Percentiles rank a stretch among this genome's conserved stretches.
Evolutionary conservation across 2,797 vertebrate species (phyloP).

Genomic region (Merluccius polli): DNA sequence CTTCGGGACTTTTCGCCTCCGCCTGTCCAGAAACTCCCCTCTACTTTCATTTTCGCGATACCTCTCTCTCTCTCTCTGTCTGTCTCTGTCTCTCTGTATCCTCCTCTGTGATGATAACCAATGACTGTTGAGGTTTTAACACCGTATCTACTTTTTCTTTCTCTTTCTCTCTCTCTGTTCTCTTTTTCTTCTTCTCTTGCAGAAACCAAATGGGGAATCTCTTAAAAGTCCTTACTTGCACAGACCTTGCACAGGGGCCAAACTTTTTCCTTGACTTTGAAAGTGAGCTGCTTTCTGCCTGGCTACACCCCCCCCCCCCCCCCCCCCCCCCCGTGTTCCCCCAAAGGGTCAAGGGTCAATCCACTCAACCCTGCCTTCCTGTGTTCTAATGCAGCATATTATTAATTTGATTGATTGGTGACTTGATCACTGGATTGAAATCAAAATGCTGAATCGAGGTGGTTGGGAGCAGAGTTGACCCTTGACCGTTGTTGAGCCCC

Average conservation of each 20-base stretch:
- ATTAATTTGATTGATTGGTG: constrained; percentile 32
- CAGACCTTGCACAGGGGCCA: constrained; percentile 92
- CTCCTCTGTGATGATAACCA: background rate
- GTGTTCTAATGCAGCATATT: constrained; percentile 21
- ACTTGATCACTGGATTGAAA: constrained; percentile 7
- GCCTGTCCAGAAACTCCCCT: background rate
- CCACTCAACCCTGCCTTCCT: constrained; percentile 25
- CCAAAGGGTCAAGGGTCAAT: constrained; percentile 53
- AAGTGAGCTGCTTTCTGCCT: constrained; percentile 79
- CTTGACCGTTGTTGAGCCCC: constrained; percentile 45
- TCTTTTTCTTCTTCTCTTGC: constrained; percentile 67
- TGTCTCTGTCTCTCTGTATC: background rate
- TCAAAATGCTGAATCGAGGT: background rate
- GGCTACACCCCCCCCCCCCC: constrained; percentile 11
- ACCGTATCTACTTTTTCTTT: constrained; percentile 13
- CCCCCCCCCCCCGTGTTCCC: background rate
- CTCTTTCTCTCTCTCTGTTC: constrained; percentile 20
- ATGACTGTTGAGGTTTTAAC: background rate
- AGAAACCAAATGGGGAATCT: constrained; percentile 90
- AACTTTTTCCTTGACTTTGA: constrained; percentile 96
- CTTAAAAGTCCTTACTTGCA: constrained; percentile 93
- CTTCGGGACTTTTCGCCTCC: background rate
- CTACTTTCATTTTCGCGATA: background rate
- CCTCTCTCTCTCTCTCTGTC: background rate
- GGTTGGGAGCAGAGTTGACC: constrained; percentile 51